These are phyloP conservation scores for Cartodere bifasciata DNA, from an alignment of 2,888 invertebrate species.

Conservation along the genomic window DNA sequence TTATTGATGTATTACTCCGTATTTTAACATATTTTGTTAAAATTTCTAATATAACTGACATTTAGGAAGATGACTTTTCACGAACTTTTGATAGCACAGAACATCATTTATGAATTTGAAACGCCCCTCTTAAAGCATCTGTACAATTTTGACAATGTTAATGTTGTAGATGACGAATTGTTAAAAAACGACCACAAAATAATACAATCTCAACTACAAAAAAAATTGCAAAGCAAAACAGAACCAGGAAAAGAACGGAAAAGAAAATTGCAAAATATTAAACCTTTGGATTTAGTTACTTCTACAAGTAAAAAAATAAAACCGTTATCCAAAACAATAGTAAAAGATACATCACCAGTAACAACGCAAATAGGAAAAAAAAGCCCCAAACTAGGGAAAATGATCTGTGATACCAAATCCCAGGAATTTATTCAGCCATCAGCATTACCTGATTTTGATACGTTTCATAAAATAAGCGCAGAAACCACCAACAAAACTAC, in stretches of 20 bases:
- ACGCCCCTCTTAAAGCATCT: not conserved
- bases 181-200: slow-evolving; percentile 37
- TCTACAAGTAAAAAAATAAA: not conserved
- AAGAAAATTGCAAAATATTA: slow-evolving; percentile 39
- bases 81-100: slow-evolving; percentile 1
- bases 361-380: slow-evolving; percentile 21
- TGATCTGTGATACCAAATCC: slow-evolving; percentile 35
- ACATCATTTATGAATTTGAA: too few relatives aligned
- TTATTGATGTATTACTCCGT: too few relatives aligned
- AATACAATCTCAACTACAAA: slow-evolving; percentile 49
- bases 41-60: not conserved
- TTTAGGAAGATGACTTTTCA: not conserved
- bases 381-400: slow-evolving; percentile 29
- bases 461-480: slow-evolving; percentile 31
- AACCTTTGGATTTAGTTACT: not conserved
- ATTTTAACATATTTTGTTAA: not conserved
- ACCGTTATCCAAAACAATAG: slow-evolving; percentile 6
- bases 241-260: slow-evolving; percentile 52
- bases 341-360: slow-evolving; percentile 31
- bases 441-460: slow-evolving; percentile 36
- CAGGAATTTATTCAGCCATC: slow-evolving; percentile 29
- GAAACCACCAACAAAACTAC: slow-evolving; percentile 14
- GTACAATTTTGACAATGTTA: not conserved
- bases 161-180: slow-evolving; percentile 6
- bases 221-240: slow-evolving; percentile 55